Evolutionary conservation across 2,113 vertebrate genomes (phyloP), one percentile per base, ranked within the genome.

Genomic region (Mirounga angustirostris): DNA sequence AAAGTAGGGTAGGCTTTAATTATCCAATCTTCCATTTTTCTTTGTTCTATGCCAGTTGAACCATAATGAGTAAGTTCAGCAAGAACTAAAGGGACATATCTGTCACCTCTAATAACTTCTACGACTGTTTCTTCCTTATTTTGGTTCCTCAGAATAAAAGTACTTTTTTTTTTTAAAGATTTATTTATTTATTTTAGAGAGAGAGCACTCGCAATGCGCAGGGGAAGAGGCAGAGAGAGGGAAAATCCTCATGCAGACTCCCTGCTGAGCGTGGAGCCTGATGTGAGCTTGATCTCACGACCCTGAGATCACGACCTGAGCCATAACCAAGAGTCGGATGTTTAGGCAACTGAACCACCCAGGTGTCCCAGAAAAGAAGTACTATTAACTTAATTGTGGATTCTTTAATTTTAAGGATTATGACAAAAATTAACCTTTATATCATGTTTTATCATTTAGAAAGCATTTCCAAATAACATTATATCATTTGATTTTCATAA

Each of bases 381-480:
- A 61, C 21, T 36, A 46, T 46, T 46, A 76, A 76, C 28, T 79
- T 79, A 52, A 79, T 30, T 19, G 28, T 78, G 46, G 50, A 79
- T 52, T 46, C 30, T 82, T 88, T 26, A 52, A 26, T 54, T 69
- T 58, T 89, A 85, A 90, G 6, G n/a, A 90, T 90, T 95, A 90
- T 50, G 22, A 78, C 26, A 56, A 93, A 16, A 93, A 71, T n/a
- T 73, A 73, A 61, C 36, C 61, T 89, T 90, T 83, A 76, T 56
- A 65, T 67, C 58, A 67, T 3, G 8, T 65, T 89, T 78, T 90
- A 84, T 36, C n/a, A 84, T 67, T 90, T 83, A 28, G n/a, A 90
- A 90, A 95, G 84, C 21, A 90, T 87, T 94, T 85, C 69, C 73
- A 69, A 78, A 79, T 79, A 79, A 79, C 19, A 86, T 13, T 58